These are phyloP conservation scores for Drosophila neotestacea DNA, from an alignment of 2,888 invertebrate genomes.

Conservation along the genomic window DNA sequence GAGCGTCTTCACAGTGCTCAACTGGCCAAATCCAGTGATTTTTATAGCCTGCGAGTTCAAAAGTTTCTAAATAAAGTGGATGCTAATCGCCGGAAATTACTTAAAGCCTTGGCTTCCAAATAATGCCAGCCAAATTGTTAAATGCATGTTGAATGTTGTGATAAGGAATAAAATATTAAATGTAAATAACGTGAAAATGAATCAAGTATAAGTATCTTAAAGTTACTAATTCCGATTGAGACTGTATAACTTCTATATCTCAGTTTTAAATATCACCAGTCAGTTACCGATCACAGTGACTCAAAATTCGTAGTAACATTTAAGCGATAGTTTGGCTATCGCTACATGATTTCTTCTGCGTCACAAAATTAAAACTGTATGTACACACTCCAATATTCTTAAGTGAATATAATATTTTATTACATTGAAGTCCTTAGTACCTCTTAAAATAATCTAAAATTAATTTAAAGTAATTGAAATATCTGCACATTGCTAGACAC, in stretches of 20 bases:
- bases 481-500: no score
- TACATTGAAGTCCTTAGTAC: no score
- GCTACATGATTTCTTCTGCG: neutral
- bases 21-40: slow-evolving; percentile 61
- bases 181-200: slow-evolving; percentile 22
- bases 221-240: no score
- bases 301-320: neutral
- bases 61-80: slow-evolving; percentile 74
- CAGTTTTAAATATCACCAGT: neutral
- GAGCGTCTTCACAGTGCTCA: slow-evolving; percentile 56
- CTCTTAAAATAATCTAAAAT: no score
- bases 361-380: neutral
- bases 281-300: neutral
- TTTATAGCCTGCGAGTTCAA: slow-evolving; percentile 74
- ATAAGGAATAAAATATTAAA: slow-evolving; percentile 34
- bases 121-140: slow-evolving; percentile 38
- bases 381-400: no score
- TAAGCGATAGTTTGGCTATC: neutral
- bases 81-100: slow-evolving; percentile 66
- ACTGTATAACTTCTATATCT: neutral
- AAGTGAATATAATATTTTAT: no score
- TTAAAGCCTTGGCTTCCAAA: slow-evolving; percentile 62
- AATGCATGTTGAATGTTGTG: slow-evolving; percentile 33
- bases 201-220: no score
- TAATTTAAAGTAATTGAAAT: no score